phyloP scores from a whole-genome alignment of 2,888 invertebrate species.

The Crocallis elinguaria region DNA sequence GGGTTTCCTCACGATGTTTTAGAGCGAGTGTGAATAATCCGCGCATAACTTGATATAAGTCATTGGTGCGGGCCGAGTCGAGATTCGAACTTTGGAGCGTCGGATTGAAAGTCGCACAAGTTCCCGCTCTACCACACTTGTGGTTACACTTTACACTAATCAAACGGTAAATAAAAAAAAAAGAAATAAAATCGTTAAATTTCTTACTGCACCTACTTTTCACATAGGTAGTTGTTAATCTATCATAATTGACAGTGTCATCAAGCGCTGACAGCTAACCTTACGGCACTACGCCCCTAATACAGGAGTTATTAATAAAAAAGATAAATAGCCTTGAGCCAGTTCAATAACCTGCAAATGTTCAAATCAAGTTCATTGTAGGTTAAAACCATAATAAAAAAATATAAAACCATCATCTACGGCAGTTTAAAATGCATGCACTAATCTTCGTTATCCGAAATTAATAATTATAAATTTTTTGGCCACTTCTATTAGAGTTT shows the following conservation, averaged over 20 bases:
- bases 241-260: constrained; percentile 16
- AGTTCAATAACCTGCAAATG: constrained; percentile 20
- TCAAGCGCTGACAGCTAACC: constrained; percentile 28
- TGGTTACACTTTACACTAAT: too few species aligned
- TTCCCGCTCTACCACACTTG: too few species aligned
- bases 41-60: too few species aligned
- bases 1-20: too few species aligned
- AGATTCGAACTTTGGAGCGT: too few species aligned
- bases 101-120: too few species aligned
- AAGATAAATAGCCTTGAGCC: constrained; percentile 2
- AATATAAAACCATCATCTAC: not conserved
- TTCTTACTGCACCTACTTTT: not conserved
- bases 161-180: too few species aligned
- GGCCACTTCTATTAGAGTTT: too few species aligned
- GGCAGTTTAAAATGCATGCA: not conserved
- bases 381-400: constrained; percentile 1
- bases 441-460: not conserved
- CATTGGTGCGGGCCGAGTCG: too few species aligned
- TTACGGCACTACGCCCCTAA: constrained; percentile 23
- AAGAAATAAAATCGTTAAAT: too few species aligned
- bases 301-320: constrained; percentile 12
- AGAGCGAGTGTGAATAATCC: too few species aligned
- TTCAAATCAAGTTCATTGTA: constrained; percentile 12
- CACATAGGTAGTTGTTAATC: not conserved
- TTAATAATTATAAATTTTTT: not conserved